Base-by-base conservation (phyloP, 2,888 invertebrate species). In the Amblyjoppa fuscipennis region DNA sequence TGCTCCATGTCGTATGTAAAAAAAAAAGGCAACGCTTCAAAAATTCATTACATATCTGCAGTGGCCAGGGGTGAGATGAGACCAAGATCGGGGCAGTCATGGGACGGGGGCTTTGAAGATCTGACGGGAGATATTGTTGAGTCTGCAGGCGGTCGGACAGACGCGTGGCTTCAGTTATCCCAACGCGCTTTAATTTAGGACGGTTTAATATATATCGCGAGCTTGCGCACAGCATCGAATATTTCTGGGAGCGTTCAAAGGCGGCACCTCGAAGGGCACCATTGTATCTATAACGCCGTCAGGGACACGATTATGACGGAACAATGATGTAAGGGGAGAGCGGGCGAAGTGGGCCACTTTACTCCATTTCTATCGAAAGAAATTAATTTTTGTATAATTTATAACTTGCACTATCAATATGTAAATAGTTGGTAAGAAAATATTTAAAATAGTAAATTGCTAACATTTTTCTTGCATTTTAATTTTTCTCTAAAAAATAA, bases 1-100 rank as follows among this genome's bases (percentile, higher is more conserved):
- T 41, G 45, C 45, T 49, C 34, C 51, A 53, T 68, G 77, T 59
- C 66, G 20, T 66, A 34, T 16, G 49, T 34, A 49, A n/a, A 20
- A 49, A 20, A 49, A 53, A 73, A 66, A 69, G 74, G 34, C 38
- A 83, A 83, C 68, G 73, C 79, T 78, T 74, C 51, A 69, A 78
- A 83, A 83, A 83, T 83, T 79, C 74, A 78, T 83, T 78, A 79
- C 53, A 25, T 20, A 59, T 20, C 68, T 31, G 38, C 56, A 59
- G 34, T 53, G 56, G 45, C 64, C 20, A n/a, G 41, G 79, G 51
- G 31, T 59, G 74, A 68, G 78, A 78, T 41, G 68, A 81, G 69
- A 51, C 61, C 64, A 13, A 28, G 51, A 66, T 45, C 41, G 77
- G 70, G 45, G 31, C 61, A 5, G 16, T 34, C 16, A 20, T 9